Conservation (phyloP, 2,113 vertebrate species). For the Sclerurus mexicanus region DNA sequence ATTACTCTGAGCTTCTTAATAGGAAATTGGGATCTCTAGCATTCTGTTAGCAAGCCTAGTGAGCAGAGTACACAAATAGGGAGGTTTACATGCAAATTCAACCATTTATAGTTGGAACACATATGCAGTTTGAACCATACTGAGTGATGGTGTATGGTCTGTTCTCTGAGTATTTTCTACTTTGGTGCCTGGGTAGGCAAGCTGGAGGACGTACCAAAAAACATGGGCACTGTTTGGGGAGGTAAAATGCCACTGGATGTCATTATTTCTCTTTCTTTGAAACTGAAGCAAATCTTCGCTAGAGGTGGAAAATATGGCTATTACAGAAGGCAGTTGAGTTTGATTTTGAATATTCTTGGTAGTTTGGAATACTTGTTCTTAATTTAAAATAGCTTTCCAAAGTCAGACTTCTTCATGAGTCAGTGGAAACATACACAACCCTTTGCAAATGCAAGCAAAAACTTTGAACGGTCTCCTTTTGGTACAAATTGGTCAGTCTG, state of each 20-base stretch:
- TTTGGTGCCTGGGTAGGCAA: neutral
- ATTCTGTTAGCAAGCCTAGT: neutral
- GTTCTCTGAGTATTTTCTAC: neutral
- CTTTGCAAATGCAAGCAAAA: constrained; percentile 21
- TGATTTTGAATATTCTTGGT: neutral
- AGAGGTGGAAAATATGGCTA: constrained; percentile 9
- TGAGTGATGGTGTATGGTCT: neutral
- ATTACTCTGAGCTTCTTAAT: neutral
- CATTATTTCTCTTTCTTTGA: constrained; percentile 21
- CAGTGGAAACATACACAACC: constrained; percentile 45
- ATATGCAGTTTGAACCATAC: neutral
- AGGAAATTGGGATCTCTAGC: neutral
- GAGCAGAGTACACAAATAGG: neutral
- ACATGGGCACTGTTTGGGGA: neutral
- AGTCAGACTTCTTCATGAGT: constrained; percentile 29
- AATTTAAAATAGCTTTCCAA: constrained; percentile 41
- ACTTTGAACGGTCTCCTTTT: neutral
- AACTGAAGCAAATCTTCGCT: neutral
- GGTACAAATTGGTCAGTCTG: constrained; percentile 11
- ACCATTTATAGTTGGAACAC: neutral
- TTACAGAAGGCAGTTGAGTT: neutral
- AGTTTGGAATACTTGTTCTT: neutral
- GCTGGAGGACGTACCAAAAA: neutral
- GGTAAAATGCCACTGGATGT: neutral
- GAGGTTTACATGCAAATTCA: neutral